Conservation (phyloP, 2,888 invertebrate species). For the Ligdia adustata region DNA sequence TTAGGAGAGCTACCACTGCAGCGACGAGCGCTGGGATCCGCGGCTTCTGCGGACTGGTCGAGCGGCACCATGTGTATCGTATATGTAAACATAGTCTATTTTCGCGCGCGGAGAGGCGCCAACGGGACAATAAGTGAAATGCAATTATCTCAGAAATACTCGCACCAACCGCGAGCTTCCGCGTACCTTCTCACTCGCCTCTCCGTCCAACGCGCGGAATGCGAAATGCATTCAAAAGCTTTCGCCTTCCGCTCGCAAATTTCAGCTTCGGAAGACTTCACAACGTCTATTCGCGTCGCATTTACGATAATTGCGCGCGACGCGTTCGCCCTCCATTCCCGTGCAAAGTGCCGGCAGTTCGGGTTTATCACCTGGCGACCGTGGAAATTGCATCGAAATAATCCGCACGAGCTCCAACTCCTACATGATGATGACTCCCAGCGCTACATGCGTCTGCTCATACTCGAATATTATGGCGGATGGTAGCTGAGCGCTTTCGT, state of each 20-base stretch:
- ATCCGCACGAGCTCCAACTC: too few relatives aligned
- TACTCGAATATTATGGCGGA: too few relatives aligned
- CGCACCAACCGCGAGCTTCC: constrained; percentile 1
- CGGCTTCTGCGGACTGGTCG: background rate
- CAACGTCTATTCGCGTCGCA: constrained; percentile 9
- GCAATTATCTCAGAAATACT: constrained; percentile 35
- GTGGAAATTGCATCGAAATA: constrained; percentile 14
- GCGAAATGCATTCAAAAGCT: constrained; percentile 2
- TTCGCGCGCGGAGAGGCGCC: constrained; percentile 44
- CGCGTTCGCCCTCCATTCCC: background rate
- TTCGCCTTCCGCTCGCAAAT: background rate
- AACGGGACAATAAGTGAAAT: constrained; percentile 41
- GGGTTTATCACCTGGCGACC: constrained; percentile 9
- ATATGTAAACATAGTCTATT: constrained; percentile 52
- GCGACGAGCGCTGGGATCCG: background rate
- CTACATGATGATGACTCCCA: too few relatives aligned
- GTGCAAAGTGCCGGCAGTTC: constrained; percentile 1
- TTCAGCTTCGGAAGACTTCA: background rate
- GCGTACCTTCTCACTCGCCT: background rate
- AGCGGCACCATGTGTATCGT: constrained; percentile 16
- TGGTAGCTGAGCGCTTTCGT: constrained; percentile 1
- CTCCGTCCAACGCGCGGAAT: background rate
- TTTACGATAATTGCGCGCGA: constrained; percentile 4
- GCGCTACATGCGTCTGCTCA: too few relatives aligned
- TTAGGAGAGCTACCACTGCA: background rate